Conservation (phyloP, 2,797 vertebrate genomes). For the Nyctalus aviator region DNA sequence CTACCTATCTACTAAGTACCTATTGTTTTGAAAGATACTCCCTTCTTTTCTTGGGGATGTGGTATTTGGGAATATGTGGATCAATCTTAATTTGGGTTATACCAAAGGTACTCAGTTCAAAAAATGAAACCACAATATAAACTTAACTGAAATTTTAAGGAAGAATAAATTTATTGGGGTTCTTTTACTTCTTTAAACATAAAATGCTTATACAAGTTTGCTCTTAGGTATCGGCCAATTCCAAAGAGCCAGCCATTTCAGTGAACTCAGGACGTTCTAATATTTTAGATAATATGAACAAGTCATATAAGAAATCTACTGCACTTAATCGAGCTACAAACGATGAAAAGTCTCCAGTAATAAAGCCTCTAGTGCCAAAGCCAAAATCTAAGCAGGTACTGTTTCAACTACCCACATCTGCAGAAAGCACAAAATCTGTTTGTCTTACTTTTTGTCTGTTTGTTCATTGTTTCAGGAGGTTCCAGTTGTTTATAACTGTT, state of each 20-base stretch:
- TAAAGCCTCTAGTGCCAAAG: constrained; percentile 94
- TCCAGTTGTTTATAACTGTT: not conserved
- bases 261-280: constrained; percentile 87
- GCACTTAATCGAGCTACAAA: constrained; percentile 82
- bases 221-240: constrained; percentile 89
- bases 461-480: not conserved
- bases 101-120: constrained; percentile 17
- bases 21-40: not conserved
- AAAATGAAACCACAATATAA: not conserved
- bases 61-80: constrained; percentile 9
- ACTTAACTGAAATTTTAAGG: constrained; percentile 44
- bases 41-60: constrained; percentile 3
- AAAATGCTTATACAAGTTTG: constrained; percentile 60
- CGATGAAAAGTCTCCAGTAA: constrained; percentile 88
- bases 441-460: not conserved
- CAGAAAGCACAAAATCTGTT: not conserved
- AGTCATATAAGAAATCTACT: constrained; percentile 88
- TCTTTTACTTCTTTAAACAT: constrained; percentile 48
- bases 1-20: not conserved
- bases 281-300: constrained; percentile 94
- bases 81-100: constrained; percentile 32
- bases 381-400: constrained; percentile 92
- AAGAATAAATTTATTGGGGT: not conserved
- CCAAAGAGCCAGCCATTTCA: constrained; percentile 85
- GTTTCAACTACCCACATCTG: not conserved